Base-by-base conservation (phyloP, 2,888 invertebrate species). In the Amiota mariae region DNA sequence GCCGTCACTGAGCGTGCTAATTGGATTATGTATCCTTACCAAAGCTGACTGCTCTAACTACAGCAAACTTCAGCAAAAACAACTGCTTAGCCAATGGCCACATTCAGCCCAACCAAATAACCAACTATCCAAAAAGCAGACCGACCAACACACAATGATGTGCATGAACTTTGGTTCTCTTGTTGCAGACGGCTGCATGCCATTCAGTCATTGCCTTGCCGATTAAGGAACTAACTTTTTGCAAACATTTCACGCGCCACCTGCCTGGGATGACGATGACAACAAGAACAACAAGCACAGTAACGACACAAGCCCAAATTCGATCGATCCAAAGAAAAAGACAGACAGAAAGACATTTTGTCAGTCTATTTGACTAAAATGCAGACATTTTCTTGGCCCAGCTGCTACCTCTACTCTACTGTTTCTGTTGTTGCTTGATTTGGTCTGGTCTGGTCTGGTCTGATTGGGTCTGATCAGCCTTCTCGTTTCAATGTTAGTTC, bases 161-260 rank as follows among this genome's bases (percentile, higher is more conserved):
- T 36, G 36, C 36, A 36, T 59, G 59, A 59, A 15, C 18, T 59
- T 59, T 59, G 12, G 59, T 49, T 49, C 20, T 48, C 49, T 13
- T 48, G 15, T 49, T n/a, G 47, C 46, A 13, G 67, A 48, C 48
- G 48, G 67, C 51, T 68, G 51, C 51, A 48, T 68, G 54, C 10
- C 59, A 18, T 36, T 15, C n/a, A n/a, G 15, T 15, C 18, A n/a
- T n/a, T n/a, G 59, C 67, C 64, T 36, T 48, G 54, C 46, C 61
- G 71, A 71, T 71, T 71, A 71, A 64, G 63, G 63, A 71, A 71
- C 71, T 61, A 71, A 71, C 71, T 15, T 71, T 71, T 71, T 71
- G 71, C 63, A 51, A 63, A 54, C 71, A 71, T 71, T 71, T 71
- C 71, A 71, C 64, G 71, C 71, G 59, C 76, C 76, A 78, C 77